phyloP scores from a whole-genome alignment of 1,140 invertebrate species.

The Solen grandis region DNA sequence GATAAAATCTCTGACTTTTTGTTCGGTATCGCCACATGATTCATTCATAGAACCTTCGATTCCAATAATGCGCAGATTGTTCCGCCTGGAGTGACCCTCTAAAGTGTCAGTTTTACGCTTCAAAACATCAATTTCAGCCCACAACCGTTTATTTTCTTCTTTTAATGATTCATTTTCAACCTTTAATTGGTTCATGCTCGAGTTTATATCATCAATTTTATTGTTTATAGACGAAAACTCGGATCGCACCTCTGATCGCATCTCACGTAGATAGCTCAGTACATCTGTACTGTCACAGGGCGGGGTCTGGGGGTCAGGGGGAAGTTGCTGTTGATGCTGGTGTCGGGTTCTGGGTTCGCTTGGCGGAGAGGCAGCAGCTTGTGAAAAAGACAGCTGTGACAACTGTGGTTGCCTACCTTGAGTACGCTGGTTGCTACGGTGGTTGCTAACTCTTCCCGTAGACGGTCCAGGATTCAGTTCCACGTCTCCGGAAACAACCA shows the following conservation, averaged over 20 bases:
- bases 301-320: no score
- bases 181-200: slow-evolving; percentile 6
- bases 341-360: neutral
- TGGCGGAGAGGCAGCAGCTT: neutral
- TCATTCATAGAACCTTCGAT: slow-evolving; percentile 2
- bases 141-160: slow-evolving; percentile 3
- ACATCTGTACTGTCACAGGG: neutral
- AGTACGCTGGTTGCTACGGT: neutral
- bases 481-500: slow-evolving; percentile 10
- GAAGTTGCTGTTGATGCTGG: no score
- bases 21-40: slow-evolving; percentile 1
- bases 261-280: slow-evolving; percentile 12
- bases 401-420: slow-evolving; percentile 7
- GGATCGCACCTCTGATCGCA: slow-evolving; percentile 14
- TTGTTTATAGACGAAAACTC: slow-evolving; percentile 18
- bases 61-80: slow-evolving; percentile 13
- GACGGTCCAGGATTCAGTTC: slow-evolving; percentile 12
- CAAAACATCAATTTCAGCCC: slow-evolving; percentile 2
- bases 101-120: slow-evolving; percentile 14
- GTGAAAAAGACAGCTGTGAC: slow-evolving; percentile 13
- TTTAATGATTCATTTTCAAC: slow-evolving; percentile 23
- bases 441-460: neutral
- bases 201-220: slow-evolving; percentile 21
- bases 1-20: slow-evolving; percentile 9
- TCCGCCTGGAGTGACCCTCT: slow-evolving; percentile 14